These are phyloP conservation scores for Invenusta paracnida DNA, from an alignment of 2,888 invertebrate species.

Conservation along the genomic window DNA sequence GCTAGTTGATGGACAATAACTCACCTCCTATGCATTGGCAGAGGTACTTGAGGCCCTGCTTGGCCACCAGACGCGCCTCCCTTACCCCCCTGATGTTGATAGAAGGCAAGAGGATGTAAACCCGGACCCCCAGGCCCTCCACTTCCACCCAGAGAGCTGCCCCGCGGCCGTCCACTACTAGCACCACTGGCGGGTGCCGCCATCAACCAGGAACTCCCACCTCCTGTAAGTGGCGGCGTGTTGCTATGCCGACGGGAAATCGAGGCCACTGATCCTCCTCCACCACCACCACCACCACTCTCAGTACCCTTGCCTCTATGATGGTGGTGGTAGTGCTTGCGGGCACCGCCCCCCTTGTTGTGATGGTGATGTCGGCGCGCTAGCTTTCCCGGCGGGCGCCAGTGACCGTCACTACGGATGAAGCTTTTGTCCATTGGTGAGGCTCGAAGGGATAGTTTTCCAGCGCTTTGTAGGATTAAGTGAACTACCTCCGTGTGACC, in stretches of 20 bases:
- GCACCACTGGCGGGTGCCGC: too few relatives aligned
- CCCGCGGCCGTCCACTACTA: neutral
- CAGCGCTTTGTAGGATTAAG: conserved; percentile 64
- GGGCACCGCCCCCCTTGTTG: too few relatives aligned
- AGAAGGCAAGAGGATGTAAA: neutral
- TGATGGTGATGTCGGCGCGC: neutral
- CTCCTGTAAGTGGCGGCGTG: neutral
- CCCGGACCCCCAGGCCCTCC: too few relatives aligned
- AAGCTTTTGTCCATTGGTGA: conserved; percentile 87
- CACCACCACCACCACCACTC: too few relatives aligned
- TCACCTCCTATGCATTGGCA: neutral
- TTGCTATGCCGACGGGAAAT: neutral
- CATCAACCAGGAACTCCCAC: neutral
- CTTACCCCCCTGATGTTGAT: neutral
- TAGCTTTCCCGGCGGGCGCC: conserved; percentile 38
- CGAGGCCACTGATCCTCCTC: neutral
- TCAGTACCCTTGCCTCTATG: neutral
- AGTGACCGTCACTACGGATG: conserved; percentile 77
- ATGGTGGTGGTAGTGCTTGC: neutral
- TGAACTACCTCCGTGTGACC: conserved; percentile 83
- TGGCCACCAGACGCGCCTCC: too few relatives aligned
- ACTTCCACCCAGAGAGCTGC: neutral
- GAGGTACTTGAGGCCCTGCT: neutral
- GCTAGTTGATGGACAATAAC: neutral
- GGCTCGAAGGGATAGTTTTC: conserved; percentile 59